Base-by-base conservation (phyloP, 2,888 invertebrate species). In the Heliconius erato region DNA sequence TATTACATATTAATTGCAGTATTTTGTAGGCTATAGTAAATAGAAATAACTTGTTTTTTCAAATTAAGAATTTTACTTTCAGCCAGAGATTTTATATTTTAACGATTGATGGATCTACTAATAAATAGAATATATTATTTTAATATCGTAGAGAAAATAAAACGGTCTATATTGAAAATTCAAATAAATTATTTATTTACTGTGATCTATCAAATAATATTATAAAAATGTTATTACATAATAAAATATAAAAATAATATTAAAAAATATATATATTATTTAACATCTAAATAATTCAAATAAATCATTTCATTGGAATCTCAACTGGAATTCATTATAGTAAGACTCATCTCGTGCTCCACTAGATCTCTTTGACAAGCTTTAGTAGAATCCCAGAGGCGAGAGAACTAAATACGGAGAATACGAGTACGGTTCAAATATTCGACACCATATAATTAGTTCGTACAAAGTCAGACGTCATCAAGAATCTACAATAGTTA, bases 381-480 rank as follows among this genome's bases (percentile, higher is more conserved):
- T 86, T 86, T 87, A 89, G 88, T 88, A 89, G 88, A 87, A 88
- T 90, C 89, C 87, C 87, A 86, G 82, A 85, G 86, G 86, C 87
- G 86, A 87, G 84, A 85, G 88, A 90, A 89, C 91, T 90, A 91
- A 91, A 91, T 91, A 86, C 82, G 49, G 68, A 74, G 74, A 80
- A 78, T 76, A 71, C 74, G 49, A 76, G 67, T 26, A 68, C 74
- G 65, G 80, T 80, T 54, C 67, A 49, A 80, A 63, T 72, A 72
- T 81, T 78, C 44, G 32, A 78, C 32, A 71, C 71, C 40, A 32
- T n/a, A 59, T 59, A 76, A 76, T 76, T 76, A 76, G 74, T 76
- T 59, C 59, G 59, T 32, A 35, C 71, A 71, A 71, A 71, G 71
- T 44, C 40, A 44, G 40, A 44, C n/a, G 35, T 71, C 23, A 40